phyloP scores from a whole-genome alignment of 2,797 vertebrate species.

The Bradypus variegatus region DNA sequence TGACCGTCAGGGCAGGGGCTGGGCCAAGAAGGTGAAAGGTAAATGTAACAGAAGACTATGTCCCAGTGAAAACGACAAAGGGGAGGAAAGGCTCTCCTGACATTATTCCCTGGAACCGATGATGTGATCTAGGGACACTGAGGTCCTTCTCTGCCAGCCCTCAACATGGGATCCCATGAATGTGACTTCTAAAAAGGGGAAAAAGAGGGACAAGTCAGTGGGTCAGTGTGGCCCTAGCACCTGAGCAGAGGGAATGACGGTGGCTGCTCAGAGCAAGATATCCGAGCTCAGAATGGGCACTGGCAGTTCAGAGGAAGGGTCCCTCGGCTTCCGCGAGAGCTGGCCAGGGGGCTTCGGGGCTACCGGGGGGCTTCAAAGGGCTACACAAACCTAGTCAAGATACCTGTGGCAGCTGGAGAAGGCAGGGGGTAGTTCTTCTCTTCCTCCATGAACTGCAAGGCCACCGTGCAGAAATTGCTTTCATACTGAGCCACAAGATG shows the following conservation, averaged over 20 bases:
- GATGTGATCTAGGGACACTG: too few species aligned
- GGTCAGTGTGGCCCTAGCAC: not conserved
- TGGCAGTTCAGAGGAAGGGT: too few species aligned
- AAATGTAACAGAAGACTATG: not conserved
- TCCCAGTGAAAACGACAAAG: not conserved
- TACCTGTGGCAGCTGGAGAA: conserved; percentile 89
- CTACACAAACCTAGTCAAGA: not conserved
- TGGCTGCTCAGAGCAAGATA: not conserved
- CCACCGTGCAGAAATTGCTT: conserved; percentile 97
- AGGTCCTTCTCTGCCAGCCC: too few species aligned
- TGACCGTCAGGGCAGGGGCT: too few species aligned
- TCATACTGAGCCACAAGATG: conserved; percentile 97
- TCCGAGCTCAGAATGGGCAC: too few species aligned
- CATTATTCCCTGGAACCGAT: not conserved
- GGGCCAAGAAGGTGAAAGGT: not conserved
- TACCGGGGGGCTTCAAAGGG: too few species aligned
- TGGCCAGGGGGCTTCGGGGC: too few species aligned
- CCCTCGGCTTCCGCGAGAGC: too few species aligned
- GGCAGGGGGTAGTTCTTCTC: conserved; percentile 94
- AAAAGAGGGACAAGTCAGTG: not conserved
- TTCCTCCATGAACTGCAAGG: conserved; percentile 97
- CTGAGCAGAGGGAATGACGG: not conserved
- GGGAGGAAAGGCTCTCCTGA: not conserved
- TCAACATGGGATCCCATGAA: not conserved
- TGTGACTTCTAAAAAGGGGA: not conserved